These are phyloP conservation scores for Sphenopsis melanotis DNA, from an alignment of 2,797 vertebrate species.

Conservation along the genomic window DNA sequence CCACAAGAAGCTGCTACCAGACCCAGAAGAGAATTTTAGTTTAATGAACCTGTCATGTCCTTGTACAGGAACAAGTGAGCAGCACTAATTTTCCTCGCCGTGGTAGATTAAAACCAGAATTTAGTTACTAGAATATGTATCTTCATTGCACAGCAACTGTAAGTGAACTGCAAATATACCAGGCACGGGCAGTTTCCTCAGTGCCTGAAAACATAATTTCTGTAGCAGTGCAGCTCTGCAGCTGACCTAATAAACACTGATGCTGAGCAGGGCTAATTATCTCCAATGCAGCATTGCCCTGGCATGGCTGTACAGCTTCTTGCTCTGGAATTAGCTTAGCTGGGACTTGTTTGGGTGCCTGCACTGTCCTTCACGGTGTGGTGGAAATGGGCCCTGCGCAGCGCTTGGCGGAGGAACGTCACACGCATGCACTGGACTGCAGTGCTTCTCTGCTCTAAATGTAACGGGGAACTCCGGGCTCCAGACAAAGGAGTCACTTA, in stretches of 20 bases:
- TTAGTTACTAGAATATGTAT: background rate
- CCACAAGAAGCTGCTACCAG: background rate
- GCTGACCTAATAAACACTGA: constrained; percentile 28
- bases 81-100: background rate
- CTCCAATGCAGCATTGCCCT: constrained; percentile 9
- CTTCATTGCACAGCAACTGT: background rate
- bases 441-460: background rate
- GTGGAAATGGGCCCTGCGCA: background rate
- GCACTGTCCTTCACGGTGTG: constrained; percentile 31
- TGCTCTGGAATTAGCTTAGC: background rate
- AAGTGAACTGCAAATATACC: background rate
- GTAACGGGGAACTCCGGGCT: background rate
- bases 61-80: background rate
- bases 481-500: background rate
- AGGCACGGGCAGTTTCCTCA: background rate
- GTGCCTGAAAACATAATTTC: background rate
- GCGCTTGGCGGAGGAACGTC: background rate
- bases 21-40: background rate
- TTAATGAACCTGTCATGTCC: background rate
- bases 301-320: background rate
- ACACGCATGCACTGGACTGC: background rate
- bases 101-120: background rate
- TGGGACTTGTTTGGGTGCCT: background rate
- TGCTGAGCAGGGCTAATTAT: constrained; percentile 12
- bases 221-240: constrained; percentile 8